Evolutionary conservation across 2,113 vertebrate species (phyloP).

Genomic region (Hemichromis elongatus): DNA sequence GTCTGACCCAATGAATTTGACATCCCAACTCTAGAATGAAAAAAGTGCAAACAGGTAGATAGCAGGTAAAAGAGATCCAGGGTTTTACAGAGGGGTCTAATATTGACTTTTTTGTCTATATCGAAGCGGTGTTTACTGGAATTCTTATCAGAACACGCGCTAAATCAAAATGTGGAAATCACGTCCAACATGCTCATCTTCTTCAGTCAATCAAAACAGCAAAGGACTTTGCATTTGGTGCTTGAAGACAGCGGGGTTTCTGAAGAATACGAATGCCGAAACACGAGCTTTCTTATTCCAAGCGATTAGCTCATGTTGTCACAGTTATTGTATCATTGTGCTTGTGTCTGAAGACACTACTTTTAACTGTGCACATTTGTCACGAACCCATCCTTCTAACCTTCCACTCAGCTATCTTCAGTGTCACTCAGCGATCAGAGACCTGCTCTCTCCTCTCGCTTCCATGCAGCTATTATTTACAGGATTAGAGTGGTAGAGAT

Average conservation of each 20-base stretch:
- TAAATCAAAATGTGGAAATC: neutral
- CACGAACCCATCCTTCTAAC: neutral
- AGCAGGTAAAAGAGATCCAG: neutral
- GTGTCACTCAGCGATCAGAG: conserved; percentile 34
- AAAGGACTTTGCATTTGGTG: neutral
- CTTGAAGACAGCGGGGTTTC: neutral
- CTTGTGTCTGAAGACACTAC: neutral
- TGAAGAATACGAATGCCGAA: neutral
- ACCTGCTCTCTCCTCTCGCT: conserved; percentile 7
- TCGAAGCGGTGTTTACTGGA: neutral
- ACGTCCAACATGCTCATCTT: neutral
- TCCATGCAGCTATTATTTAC: conserved; percentile 59
- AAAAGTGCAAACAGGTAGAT: neutral
- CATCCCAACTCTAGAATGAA: neutral
- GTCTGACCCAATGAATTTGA: neutral
- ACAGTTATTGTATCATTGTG: neutral
- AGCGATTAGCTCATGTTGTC: neutral
- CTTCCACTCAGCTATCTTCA: conserved; percentile 1
- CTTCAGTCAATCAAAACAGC: neutral
- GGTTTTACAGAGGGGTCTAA: neutral
- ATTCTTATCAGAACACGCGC: neutral
- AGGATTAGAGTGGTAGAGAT: conserved; percentile 66
- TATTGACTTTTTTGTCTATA: neutral
- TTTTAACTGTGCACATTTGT: neutral
- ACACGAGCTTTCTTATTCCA: neutral